These are phyloP conservation scores for Tigriopus californicus DNA, from an alignment of 2,888 invertebrate genomes.

Conservation along the genomic window DNA sequence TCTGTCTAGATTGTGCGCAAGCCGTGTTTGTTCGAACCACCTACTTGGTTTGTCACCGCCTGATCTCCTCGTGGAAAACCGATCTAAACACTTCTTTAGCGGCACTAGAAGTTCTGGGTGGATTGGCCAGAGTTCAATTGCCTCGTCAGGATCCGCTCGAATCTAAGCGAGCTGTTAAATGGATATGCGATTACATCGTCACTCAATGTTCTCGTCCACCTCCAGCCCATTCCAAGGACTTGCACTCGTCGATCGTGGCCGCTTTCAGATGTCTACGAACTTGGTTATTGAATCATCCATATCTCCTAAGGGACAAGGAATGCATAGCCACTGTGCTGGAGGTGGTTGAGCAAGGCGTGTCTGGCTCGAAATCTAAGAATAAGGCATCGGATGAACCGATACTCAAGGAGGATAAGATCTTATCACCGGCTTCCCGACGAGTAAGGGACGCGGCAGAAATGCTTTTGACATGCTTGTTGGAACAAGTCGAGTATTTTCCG, in stretches of 20 bases:
- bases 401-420: conserved; percentile 84
- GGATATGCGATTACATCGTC: conserved; percentile 94
- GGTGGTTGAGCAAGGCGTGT: conserved; percentile 90
- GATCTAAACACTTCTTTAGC: conserved; percentile 84
- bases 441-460: conserved; percentile 95
- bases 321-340: conserved; percentile 82
- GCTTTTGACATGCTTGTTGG: conserved; percentile 68
- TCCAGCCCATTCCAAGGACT: conserved; percentile 75
- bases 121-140: conserved; percentile 71
- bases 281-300: conserved; percentile 80
- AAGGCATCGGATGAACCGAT: conserved; percentile 46
- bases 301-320: conserved; percentile 70
- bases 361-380: conserved; percentile 62
- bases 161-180: conserved; percentile 80
- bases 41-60: conserved; percentile 77
- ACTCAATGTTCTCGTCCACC: conserved; percentile 87
- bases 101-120: conserved; percentile 73
- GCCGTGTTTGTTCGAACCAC: conserved; percentile 61
- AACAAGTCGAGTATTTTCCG: conserved; percentile 70
- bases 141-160: conserved; percentile 72
- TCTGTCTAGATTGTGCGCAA: not conserved
- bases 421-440: conserved; percentile 91
- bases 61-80: conserved; percentile 89
- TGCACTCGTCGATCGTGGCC: conserved; percentile 83
- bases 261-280: conserved; percentile 48